phyloP scores from a whole-genome alignment of 2,888 invertebrate genomes.

The Caenorhabditis doughertyi region DNA sequence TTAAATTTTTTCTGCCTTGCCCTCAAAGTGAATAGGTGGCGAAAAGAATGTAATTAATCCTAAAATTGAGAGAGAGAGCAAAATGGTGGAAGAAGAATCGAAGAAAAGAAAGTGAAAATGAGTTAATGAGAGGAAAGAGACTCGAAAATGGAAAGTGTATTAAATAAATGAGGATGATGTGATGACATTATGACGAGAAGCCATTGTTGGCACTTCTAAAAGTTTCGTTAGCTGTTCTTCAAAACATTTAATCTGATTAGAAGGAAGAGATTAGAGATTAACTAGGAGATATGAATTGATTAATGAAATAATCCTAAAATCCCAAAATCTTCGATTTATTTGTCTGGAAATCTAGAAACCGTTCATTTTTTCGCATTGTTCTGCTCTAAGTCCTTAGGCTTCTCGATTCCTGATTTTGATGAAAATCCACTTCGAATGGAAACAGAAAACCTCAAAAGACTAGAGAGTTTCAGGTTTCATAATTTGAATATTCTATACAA shows the following conservation, averaged over 20 bases:
- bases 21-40: background rate
- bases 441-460: background rate
- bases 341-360: background rate
- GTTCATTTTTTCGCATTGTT: background rate
- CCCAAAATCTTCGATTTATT: background rate
- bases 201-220: conserved; percentile 8
- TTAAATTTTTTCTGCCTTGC: conserved; percentile 16
- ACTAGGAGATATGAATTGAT: background rate
- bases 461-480: conserved; percentile 32
- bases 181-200: conserved; percentile 13
- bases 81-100: background rate
- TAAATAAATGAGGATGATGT: conserved; percentile 16
- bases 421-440: background rate
- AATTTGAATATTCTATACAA: conserved; percentile 14
- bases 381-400: background rate
- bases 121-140: conserved; percentile 1
- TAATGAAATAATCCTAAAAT: too few species aligned
- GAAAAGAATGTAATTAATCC: conserved; percentile 24
- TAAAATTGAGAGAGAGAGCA: conserved; percentile 8
- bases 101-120: background rate
- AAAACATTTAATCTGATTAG: background rate
- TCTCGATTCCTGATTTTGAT: background rate
- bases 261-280: conserved; percentile 3
- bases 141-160: conserved; percentile 3
- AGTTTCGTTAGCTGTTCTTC: background rate